phyloP scores from a whole-genome alignment of 2,797 vertebrate genomes.

The Perodicticus potto region DNA sequence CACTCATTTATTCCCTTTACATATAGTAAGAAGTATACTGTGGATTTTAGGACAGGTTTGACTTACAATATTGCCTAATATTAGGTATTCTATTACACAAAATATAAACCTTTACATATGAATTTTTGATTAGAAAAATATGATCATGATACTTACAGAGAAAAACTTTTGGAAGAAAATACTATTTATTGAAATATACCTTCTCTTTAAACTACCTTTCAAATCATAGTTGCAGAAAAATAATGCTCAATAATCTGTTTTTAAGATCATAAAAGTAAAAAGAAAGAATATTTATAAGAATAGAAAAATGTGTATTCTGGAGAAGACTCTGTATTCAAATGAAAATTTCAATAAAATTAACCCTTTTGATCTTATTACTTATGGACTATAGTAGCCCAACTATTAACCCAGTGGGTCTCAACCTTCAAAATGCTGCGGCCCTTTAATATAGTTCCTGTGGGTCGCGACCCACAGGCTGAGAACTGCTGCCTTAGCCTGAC shows the following conservation, averaged over 20 bases:
- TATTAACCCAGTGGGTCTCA: neutral
- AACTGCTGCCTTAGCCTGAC: neutral
- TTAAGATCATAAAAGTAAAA: neutral
- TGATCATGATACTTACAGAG: neutral
- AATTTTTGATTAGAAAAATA: neutral
- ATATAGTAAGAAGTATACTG: neutral
- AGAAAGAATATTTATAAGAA: neutral
- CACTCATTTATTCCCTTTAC: neutral
- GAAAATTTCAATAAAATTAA: constrained; percentile 18
- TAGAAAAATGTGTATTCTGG: neutral
- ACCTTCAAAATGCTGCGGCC: too few relatives aligned
- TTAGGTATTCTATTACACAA: neutral
- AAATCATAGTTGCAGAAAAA: constrained; percentile 17
- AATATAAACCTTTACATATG: neutral
- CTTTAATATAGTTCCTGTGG: too few relatives aligned
- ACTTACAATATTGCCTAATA: neutral
- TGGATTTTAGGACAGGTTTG: neutral
- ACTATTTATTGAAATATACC: neutral
- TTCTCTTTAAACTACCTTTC: neutral
- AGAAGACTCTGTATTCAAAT: constrained; percentile 26
- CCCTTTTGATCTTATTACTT: neutral
- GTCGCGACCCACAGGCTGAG: too few relatives aligned
- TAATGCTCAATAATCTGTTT: neutral
- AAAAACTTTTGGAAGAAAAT: neutral
- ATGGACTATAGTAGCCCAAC: neutral